Base-by-base conservation (phyloP, 2,113 vertebrate genomes). In the Vulpes lagopus region DNA sequence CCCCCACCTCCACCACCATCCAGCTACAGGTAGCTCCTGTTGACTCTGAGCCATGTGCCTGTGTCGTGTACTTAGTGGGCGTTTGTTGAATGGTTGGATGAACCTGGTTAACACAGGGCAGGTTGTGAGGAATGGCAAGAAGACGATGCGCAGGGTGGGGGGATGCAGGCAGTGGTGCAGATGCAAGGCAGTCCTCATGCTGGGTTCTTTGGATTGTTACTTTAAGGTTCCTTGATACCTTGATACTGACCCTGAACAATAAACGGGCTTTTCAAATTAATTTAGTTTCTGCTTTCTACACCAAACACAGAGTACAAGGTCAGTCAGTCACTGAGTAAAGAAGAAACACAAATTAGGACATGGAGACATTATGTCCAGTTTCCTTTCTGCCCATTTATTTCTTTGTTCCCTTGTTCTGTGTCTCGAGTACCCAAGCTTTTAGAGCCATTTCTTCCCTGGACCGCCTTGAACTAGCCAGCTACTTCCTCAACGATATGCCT, bases 141-240 rank as follows among this genome's bases (percentile, higher is more conserved):
- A 3, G 8, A 1, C 59, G 27, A 16, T 0, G 23, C 43, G 91
- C 67, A 92, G 53, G 65, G 43, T 5, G 51, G n/a, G 8, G 49
- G 94, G 90, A 62, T 1, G 7, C 59, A 92, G 43, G 25, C 22
- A 2, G 14, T 8, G 1, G 30, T 27, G 69, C 82, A 43, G 38
- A 8, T 3, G 35, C n/a, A 51, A 93, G 83, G 30, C 55, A 59
- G 19, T 85, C 86, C 96, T 97, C 76, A 97, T 96, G 97, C 96
- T 97, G 97, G 96, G 55, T 96, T 97, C 96, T 97, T 97, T 95
- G 95, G 83, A 67, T 81, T 71, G 27, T 76, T 30, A 0, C 23
- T 65, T 83, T 38, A n/a, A 43, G 43, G 5, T 43, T 43, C 43
- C 43, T 43, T 43, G 55, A 17, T 69, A 27, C 62, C 69, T 53